These are phyloP conservation scores for Acrobasis repandana DNA, from an alignment of 2,888 invertebrate species.

Conservation along the genomic window DNA sequence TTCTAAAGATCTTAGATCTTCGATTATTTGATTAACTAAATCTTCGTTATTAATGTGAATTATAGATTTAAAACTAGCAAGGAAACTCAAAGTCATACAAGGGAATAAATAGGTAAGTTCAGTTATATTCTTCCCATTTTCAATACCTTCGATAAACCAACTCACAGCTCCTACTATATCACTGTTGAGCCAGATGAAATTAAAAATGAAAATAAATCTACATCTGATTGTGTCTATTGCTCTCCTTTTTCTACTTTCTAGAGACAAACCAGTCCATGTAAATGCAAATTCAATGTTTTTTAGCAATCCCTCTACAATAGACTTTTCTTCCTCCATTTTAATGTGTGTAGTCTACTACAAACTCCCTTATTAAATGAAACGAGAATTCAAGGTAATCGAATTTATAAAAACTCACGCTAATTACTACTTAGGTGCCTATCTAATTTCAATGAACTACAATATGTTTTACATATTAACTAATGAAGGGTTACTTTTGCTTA, in stretches of 20 bases:
- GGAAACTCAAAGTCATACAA: slow-evolving; percentile 39
- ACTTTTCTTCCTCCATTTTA: slow-evolving; percentile 4
- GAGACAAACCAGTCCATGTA: slow-evolving; percentile 16
- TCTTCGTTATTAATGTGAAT: slow-evolving; percentile 18
- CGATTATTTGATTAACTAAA: slow-evolving; percentile 16
- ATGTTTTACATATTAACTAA: not conserved
- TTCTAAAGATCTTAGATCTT: slow-evolving; percentile 36
- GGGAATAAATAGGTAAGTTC: slow-evolving; percentile 47
- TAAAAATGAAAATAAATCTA: slow-evolving; percentile 19
- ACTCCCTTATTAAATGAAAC: no score
- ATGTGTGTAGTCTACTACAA: no score
- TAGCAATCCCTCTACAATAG: not conserved
- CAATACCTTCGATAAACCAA: slow-evolving; percentile 37
- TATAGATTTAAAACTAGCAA: slow-evolving; percentile 42
- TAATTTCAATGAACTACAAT: not conserved
- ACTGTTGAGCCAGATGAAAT: slow-evolving; percentile 25
- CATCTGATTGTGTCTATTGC: slow-evolving; percentile 12
- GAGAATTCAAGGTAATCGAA: no score
- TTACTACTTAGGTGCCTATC: no score
- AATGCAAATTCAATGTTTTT: slow-evolving; percentile 19
- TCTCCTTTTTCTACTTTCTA: slow-evolving; percentile 18
- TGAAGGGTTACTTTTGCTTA: not conserved
- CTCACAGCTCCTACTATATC: slow-evolving; percentile 35
- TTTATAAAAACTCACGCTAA: no score
- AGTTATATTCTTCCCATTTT: slow-evolving; percentile 40